A percentile compares a stretch with the other conserved stretches of the same genome.
These are phyloP conservation scores for Ceryle rudis DNA, from an alignment of 2,797 vertebrate genomes.

Conservation along the genomic window DNA sequence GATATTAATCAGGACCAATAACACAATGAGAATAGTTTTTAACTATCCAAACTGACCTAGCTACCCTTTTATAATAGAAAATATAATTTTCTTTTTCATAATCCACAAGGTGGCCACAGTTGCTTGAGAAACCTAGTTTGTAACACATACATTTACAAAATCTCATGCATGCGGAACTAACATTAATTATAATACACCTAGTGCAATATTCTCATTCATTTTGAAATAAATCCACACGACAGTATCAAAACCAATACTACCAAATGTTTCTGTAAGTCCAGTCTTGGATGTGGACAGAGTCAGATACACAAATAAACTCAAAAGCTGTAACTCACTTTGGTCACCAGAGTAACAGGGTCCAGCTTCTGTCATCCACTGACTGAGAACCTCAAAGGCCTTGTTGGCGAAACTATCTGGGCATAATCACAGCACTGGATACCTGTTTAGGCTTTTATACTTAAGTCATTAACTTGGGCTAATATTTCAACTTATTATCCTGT, in stretches of 20 bases:
- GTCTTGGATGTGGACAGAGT: neutral
- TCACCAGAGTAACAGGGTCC: neutral
- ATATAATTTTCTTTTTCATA: neutral
- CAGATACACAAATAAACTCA: neutral
- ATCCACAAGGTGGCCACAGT: slow-evolving; percentile 55
- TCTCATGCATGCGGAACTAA: neutral
- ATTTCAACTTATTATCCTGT: neutral
- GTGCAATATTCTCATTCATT: neutral
- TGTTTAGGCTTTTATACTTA: neutral
- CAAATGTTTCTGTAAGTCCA: neutral
- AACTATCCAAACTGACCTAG: neutral
- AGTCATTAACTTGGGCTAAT: neutral
- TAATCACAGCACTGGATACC: neutral
- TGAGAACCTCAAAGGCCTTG: neutral
- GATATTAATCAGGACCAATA: neutral
- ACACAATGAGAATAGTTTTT: neutral
- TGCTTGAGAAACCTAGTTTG: neutral
- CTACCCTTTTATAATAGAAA: neutral
- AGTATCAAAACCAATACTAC: neutral
- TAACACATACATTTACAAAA: neutral
- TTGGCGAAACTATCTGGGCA: neutral
- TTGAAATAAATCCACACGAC: neutral
- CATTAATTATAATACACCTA: neutral
- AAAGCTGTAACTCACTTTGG: neutral
- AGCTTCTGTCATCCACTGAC: neutral